Conservation (phyloP, 2,888 invertebrate genomes). For the Drosophila meridiana region DNA sequence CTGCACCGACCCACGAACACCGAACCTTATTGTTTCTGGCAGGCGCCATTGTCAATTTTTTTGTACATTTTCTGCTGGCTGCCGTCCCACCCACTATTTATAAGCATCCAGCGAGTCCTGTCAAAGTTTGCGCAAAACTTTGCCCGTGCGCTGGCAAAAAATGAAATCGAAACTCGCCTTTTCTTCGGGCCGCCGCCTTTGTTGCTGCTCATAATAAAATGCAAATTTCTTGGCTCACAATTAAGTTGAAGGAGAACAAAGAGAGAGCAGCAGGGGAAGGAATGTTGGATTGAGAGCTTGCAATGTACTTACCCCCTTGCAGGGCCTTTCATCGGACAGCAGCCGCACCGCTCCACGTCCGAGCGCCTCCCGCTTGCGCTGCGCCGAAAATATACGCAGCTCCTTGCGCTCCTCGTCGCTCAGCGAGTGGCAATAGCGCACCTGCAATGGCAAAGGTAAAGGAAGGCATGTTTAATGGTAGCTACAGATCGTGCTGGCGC, state of each 20-base stretch:
- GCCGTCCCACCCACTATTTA: conserved; percentile 22
- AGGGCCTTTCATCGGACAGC: conserved; percentile 90
- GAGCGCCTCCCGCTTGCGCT: conserved; percentile 96
- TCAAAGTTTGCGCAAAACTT: conserved; percentile 64
- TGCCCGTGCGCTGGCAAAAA: conserved; percentile 41
- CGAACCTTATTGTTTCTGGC: conserved; percentile 64
- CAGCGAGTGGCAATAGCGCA: conserved; percentile 97
- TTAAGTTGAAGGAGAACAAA: conserved; percentile 43
- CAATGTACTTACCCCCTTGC: conserved; percentile 90
- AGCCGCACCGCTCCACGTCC: conserved; percentile 96
- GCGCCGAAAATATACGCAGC: conserved; percentile 95
- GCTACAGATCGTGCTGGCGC: conserved; percentile 12
- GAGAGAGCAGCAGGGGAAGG: neutral
- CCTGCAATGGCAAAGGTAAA: conserved; percentile 85
- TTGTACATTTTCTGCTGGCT: conserved; percentile 8
- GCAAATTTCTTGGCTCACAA: conserved; percentile 71
- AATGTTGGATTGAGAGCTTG: neutral
- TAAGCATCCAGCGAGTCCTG: conserved; percentile 34
- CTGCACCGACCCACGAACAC: neutral
- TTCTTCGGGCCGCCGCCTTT: conserved; percentile 34
- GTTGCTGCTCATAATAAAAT: conserved; percentile 71
- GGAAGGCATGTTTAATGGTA: conserved; percentile 17
- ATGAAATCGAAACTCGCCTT: conserved; percentile 75
- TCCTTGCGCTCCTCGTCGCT: conserved; percentile 97
- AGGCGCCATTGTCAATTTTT: conserved; percentile 65